Evolutionary conservation across 2,797 vertebrate genomes (phyloP).

Genomic region (Aplochiton taeniatus): DNA sequence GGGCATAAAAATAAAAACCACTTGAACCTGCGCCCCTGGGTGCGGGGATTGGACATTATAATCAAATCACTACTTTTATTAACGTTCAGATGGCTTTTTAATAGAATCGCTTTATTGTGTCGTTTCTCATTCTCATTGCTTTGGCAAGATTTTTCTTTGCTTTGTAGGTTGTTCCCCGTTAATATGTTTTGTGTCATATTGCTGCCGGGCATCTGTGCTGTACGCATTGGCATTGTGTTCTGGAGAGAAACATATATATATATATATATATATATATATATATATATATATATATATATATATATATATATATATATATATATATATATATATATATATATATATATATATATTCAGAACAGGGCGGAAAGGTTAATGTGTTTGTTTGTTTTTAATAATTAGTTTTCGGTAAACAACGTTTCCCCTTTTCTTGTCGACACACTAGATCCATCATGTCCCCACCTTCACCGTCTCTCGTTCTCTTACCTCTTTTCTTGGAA

Average conservation of each 20-base stretch:
- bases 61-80: conserved; percentile 81
- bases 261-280: not conserved
- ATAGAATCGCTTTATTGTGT: conserved; percentile 80
- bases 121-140: conserved; percentile 68
- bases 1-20: conserved; percentile 62
- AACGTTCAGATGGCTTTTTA: conserved; percentile 81
- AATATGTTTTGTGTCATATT: conserved; percentile 56
- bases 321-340: too few relatives aligned
- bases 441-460: too few relatives aligned
- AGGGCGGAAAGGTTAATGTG: conserved; percentile 43
- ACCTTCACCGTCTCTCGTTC: too few relatives aligned
- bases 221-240: conserved; percentile 39
- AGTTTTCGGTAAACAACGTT: conserved; percentile 48
- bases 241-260: conserved; percentile 9
- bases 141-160: conserved; percentile 17
- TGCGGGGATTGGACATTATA: conserved; percentile 54
- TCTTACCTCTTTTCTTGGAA: too few relatives aligned
- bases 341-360: not conserved
- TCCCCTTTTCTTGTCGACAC: too few relatives aligned
- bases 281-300: not conserved
- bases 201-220: conserved; percentile 43
- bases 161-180: conserved; percentile 58
- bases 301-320: too few relatives aligned
- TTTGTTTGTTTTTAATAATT: conserved; percentile 65
- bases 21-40: conserved; percentile 60